Evolutionary conservation across 1,140 invertebrate genomes (phyloP).

Genomic region (Anoplolepis gracilipes): DNA sequence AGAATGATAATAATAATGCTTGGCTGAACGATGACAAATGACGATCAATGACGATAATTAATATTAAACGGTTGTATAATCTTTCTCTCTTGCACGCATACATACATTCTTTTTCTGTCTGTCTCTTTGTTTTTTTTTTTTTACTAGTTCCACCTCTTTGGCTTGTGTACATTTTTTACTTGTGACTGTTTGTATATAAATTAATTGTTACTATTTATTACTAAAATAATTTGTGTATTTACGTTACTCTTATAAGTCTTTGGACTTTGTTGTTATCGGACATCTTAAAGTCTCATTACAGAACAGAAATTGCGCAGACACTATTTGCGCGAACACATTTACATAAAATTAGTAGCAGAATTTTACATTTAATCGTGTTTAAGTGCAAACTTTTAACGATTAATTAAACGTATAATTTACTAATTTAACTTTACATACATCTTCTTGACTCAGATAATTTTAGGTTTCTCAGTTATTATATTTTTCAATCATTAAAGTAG

Average conservation of each 20-base stretch:
- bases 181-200: slow-evolving; percentile 81
- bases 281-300: slow-evolving; percentile 7
- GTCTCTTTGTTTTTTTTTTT: slow-evolving; percentile 53
- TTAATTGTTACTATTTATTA: slow-evolving; percentile 66
- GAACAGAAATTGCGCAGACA: slow-evolving; percentile 8
- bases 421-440: slow-evolving; percentile 18
- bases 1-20: slow-evolving; percentile 54
- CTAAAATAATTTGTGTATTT: slow-evolving; percentile 37
- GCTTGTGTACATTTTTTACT: slow-evolving; percentile 80
- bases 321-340: not conserved
- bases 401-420: not conserved
- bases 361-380: slow-evolving; percentile 25
- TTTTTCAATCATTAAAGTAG: slow-evolving; percentile 19
- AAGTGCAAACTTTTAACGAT: slow-evolving; percentile 5
- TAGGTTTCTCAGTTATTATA: slow-evolving; percentile 4
- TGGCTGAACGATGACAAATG: slow-evolving; percentile 51
- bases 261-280: slow-evolving; percentile 41
- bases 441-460: slow-evolving; percentile 4
- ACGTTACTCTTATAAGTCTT: slow-evolving; percentile 26
- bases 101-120: slow-evolving; percentile 6
- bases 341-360: not conserved
- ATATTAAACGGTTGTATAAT: slow-evolving; percentile 65
- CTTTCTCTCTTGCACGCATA: slow-evolving; percentile 12
- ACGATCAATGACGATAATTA: slow-evolving; percentile 61
- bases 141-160: slow-evolving; percentile 85